Evolutionary conservation across 2,113 vertebrate genomes (phyloP), one percentile per base, ranked within the genome.

Genomic region (Climacteris rufus): DNA sequence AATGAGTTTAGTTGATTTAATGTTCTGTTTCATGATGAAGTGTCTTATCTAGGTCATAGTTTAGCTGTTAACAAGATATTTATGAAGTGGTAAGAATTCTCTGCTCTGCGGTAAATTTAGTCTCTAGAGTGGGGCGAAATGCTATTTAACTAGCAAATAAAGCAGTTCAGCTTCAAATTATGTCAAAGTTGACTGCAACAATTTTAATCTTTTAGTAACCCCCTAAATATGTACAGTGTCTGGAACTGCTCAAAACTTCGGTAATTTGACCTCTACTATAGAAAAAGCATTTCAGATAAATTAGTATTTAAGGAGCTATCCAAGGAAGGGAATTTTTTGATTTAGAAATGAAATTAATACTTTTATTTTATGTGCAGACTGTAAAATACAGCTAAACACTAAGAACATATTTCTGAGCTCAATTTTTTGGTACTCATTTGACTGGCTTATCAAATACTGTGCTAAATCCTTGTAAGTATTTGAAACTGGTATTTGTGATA

Each of bases 31-130:
- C 57, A 39, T 53, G 88, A 91, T 92, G 49, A 93, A 89, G 44
- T 92, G 78, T 91, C 75, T 79, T 95, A 89, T 83, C 52, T 71
- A 84, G 59, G 90, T 95, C 52, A 79, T 77, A 94, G 82, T 90
- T 90, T 79, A 87, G 57, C 66, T 86, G 69, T 85, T 95, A 93
- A 60, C 24, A 82, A 87, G 61, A 63, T 94, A 88, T 91, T 97
- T 97, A 95, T 94, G 89, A 90, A 88, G 84, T 96, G 91, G 82
- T 93, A 93, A 87, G 77, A 87, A 81, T 89, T 87, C 60, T 90
- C 31, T 87, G 22, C 70, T 85, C 75, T 95, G 40, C 5, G 3
- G 74, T 86, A 49, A 94, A 47, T 89, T 94, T 92, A 93, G 40
- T 87, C 42, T 94, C 85, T 66, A 39, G 83, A 94, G 79, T 66